Evolutionary conservation across 2,113 vertebrate species (phyloP).

Genomic region (Alaudala cheleensis): DNA sequence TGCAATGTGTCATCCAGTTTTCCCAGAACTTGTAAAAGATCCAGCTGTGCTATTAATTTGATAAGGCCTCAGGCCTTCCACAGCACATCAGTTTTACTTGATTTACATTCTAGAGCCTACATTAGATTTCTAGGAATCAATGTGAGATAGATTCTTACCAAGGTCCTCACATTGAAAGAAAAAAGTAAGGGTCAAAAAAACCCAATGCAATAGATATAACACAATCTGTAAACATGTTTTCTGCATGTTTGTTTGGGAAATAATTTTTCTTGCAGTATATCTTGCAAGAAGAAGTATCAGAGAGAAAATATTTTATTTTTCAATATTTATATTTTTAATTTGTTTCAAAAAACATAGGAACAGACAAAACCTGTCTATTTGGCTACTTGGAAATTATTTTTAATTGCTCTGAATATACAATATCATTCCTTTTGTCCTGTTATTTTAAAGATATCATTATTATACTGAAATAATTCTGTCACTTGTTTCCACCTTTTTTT

Average conservation of each 20-base stretch:
- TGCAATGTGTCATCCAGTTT: neutral
- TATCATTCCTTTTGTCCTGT: neutral
- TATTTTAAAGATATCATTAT: neutral
- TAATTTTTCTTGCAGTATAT: neutral
- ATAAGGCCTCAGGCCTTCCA: neutral
- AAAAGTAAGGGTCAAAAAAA: neutral
- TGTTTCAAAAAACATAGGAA: neutral
- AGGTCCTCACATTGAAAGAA: neutral
- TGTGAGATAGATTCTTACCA: neutral
- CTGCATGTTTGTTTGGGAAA: neutral
- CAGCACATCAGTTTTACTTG: neutral
- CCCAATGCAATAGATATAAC: neutral
- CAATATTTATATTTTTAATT: neutral
- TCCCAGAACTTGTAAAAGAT: neutral
- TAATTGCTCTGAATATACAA: neutral
- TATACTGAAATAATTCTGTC: neutral
- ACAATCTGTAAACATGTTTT: neutral
- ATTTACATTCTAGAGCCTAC: neutral
- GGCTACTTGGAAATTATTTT: neutral
- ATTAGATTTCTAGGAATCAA: neutral
- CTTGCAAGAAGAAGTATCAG: neutral
- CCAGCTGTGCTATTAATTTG: constrained; percentile 23
- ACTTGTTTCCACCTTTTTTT: neutral
- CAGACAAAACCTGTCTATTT: neutral
- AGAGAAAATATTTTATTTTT: neutral